Percentiles rank a stretch among this genome's conserved stretches.
These are phyloP conservation scores for Callaeas wilsoni DNA, from an alignment of 2,113 vertebrate species.

Conservation along the genomic window DNA sequence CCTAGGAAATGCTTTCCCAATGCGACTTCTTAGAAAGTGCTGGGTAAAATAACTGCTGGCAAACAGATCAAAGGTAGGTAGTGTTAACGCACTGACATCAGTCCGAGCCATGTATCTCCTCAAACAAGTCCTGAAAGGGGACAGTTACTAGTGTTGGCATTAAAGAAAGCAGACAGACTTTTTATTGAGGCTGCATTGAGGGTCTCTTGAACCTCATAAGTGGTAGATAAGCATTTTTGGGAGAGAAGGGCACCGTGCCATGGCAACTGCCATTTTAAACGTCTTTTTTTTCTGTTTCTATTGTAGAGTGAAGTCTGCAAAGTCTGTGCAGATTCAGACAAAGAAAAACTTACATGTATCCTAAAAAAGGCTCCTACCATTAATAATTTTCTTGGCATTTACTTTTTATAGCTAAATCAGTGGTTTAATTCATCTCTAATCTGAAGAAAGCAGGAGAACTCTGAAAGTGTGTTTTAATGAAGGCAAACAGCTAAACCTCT, in stretches of 20 bases:
- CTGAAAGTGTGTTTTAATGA: background rate
- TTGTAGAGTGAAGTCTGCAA: background rate
- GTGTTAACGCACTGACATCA: background rate
- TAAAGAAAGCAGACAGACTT: background rate
- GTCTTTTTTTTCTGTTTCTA: background rate
- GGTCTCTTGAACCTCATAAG: background rate
- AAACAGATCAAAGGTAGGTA: background rate
- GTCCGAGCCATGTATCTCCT: background rate
- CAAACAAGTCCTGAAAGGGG: background rate
- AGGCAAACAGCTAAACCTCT: background rate
- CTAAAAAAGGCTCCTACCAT: background rate
- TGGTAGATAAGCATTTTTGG: background rate
- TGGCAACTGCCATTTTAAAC: background rate
- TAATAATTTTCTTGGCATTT: background rate
- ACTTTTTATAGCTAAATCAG: background rate
- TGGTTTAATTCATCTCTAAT: background rate
- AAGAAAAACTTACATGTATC: background rate
- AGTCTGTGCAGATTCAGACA: background rate
- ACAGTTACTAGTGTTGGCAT: background rate
- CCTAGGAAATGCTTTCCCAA: background rate
- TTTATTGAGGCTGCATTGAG: background rate
- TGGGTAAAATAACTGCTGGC: background rate
- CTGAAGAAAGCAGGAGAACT: background rate
- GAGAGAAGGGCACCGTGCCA: rapidly evolving
- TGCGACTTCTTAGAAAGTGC: background rate